Conservation (phyloP, 2,888 invertebrate genomes). For the Prosapia bicincta region DNA sequence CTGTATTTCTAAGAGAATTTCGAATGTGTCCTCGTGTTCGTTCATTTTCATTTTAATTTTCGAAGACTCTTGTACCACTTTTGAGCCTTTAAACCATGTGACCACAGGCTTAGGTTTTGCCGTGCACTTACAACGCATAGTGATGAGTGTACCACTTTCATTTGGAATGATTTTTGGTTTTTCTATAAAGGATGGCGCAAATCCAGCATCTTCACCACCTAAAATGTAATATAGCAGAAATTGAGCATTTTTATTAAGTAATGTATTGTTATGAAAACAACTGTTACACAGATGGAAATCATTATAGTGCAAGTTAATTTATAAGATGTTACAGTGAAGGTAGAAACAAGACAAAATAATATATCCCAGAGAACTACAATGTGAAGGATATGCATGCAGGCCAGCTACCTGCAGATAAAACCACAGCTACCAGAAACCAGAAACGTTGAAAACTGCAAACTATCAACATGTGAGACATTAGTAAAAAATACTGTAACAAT, state of each 20-base stretch:
- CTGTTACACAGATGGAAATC: slow-evolving; percentile 3
- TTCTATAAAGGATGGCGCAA: slow-evolving; percentile 95
- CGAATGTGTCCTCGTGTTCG: slow-evolving; percentile 81
- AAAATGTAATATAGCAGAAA: slow-evolving; percentile 4
- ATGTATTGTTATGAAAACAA: slow-evolving; percentile 4
- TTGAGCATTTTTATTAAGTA: not conserved
- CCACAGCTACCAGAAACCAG: slow-evolving; percentile 14
- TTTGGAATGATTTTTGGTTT: slow-evolving; percentile 99
- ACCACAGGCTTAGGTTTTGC: slow-evolving; percentile 94
- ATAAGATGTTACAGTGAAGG: slow-evolving; percentile 1
- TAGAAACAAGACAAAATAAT: slow-evolving; percentile 10
- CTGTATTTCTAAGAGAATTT: slow-evolving; percentile 78
- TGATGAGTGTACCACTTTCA: slow-evolving; percentile 93
- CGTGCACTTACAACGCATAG: slow-evolving; percentile 95
- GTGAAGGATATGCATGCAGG: slow-evolving; percentile 14
- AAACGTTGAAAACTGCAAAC: slow-evolving; percentile 13
- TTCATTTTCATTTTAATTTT: slow-evolving; percentile 79
- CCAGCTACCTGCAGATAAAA: slow-evolving; percentile 13
- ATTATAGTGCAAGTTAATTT: slow-evolving; percentile 1
- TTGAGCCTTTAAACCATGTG: slow-evolving; percentile 92
- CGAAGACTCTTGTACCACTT: slow-evolving; percentile 76
- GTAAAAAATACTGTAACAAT: not conserved
- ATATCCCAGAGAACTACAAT: slow-evolving; percentile 12
- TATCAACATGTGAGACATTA: slow-evolving; percentile 8
- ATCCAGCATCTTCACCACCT: slow-evolving; percentile 91